Conservation (phyloP, 2,888 invertebrate species). For the Hanleya hanleyi region DNA sequence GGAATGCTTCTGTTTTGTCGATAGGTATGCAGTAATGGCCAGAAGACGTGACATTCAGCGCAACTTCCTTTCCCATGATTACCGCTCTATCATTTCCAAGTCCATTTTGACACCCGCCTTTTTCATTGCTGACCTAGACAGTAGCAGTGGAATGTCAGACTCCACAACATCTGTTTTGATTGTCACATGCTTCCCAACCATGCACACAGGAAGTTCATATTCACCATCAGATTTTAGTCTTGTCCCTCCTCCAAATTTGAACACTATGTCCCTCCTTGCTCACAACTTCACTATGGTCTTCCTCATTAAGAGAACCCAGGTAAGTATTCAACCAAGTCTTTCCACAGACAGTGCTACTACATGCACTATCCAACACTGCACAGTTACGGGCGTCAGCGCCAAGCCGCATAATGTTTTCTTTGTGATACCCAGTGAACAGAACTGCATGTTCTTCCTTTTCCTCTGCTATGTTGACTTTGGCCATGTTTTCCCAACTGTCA, state of each 20-base stretch:
- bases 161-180: conserved; percentile 35
- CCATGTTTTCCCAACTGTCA: conserved; percentile 35
- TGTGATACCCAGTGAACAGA: conserved; percentile 34
- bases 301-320: no score
- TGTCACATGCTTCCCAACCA: conserved; percentile 27
- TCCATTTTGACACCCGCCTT: conserved; percentile 22
- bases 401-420: conserved; percentile 23
- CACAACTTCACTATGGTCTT: no score
- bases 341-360: conserved; percentile 41
- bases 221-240: conserved; percentile 24
- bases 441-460: conserved; percentile 23
- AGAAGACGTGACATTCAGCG: conserved; percentile 28
- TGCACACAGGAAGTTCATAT: conserved; percentile 14
- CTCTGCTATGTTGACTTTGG: conserved; percentile 25
- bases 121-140: no score
- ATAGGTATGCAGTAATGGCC: conserved; percentile 33
- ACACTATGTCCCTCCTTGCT: no score
- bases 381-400: conserved; percentile 33
- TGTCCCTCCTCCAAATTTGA: no score
- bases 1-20: no score
- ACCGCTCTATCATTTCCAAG: conserved; percentile 31
- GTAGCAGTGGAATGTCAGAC: conserved; percentile 38
- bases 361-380: conserved; percentile 43
- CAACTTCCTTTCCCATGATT: conserved; percentile 20
- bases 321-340: conserved; percentile 28